A percentile compares a stretch with the other conserved stretches of the same genome.
Conservation (phyloP, 1,140 invertebrate species). For the Cyphomyrmex costatus region DNA sequence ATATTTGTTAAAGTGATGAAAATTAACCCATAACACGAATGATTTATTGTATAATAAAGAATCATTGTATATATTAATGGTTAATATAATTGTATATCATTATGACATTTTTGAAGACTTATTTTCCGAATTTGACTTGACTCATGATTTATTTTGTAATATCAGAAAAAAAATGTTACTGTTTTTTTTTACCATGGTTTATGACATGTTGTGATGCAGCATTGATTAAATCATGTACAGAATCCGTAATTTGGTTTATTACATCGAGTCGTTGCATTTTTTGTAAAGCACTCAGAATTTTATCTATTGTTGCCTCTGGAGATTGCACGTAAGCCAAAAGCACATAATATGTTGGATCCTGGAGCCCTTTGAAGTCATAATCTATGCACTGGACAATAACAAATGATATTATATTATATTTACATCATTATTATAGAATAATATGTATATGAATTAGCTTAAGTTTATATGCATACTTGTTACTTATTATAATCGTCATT, state of each 20-base stretch:
- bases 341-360: conserved; percentile 82
- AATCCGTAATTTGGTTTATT: conserved; percentile 77
- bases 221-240: conserved; percentile 70
- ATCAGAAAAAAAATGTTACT: not conserved
- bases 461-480: conserved; percentile 4
- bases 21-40: too few species aligned
- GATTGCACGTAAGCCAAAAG: conserved; percentile 78
- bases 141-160: conserved; percentile 30
- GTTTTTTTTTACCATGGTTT: conserved; percentile 43
- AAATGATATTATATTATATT: not conserved
- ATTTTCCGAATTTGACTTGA: not conserved
- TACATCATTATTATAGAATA: not conserved
- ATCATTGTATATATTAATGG: too few species aligned
- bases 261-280: conserved; percentile 79
- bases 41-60: too few species aligned
- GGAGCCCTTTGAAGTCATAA: conserved; percentile 80
- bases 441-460: conserved; percentile 8
- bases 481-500: not conserved
- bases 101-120: not conserved
- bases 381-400: conserved; percentile 78
- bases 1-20: too few species aligned
- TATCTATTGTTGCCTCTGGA: conserved; percentile 78
- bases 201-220: conserved; percentile 34
- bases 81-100: conserved; percentile 8
- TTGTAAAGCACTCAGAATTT: conserved; percentile 75